Evolutionary conservation across 2,797 vertebrate species (phyloP).

Genomic region (Anguilla marmorata): DNA sequence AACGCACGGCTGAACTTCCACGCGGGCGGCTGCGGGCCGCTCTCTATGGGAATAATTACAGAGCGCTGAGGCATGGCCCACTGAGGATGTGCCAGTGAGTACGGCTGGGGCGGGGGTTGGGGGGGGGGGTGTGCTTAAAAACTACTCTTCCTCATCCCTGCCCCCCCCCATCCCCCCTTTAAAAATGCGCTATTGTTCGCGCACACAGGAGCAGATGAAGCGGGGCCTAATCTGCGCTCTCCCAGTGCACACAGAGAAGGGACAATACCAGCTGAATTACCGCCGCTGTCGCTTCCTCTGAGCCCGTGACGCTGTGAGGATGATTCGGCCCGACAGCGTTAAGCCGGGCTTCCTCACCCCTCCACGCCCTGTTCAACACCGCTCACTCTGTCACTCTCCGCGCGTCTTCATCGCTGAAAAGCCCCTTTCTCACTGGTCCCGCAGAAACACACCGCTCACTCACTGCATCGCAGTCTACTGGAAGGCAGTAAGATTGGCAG

Average conservation of each 20-base stretch:
- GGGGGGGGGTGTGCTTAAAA: slow-evolving; percentile 30
- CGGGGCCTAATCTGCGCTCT: slow-evolving; percentile 67
- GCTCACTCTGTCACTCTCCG: slow-evolving; percentile 21
- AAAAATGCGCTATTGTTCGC: slow-evolving; percentile 67
- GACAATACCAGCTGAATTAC: slow-evolving; percentile 71
- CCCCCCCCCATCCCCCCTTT: slow-evolving; percentile 42
- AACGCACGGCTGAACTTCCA: slow-evolving; percentile 21
- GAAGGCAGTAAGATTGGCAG: neutral
- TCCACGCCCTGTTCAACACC: slow-evolving; percentile 44
- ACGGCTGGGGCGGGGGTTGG: too few relatives aligned
- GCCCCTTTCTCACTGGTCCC: neutral
- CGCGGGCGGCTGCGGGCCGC: neutral
- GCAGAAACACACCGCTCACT: neutral
- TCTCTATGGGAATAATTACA: slow-evolving; percentile 7
- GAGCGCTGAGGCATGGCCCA: neutral
- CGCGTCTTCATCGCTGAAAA: neutral
- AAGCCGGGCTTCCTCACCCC: slow-evolving; percentile 55
- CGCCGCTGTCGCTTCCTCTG: slow-evolving; percentile 56
- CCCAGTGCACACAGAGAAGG: slow-evolving; percentile 72
- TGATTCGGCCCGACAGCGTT: slow-evolving; percentile 62
- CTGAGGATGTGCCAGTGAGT: neutral
- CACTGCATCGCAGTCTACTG: neutral
- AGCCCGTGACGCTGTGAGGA: slow-evolving; percentile 51
- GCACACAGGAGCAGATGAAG: slow-evolving; percentile 72
- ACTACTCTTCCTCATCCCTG: slow-evolving; percentile 28